These are phyloP conservation scores for Lypha dubia DNA, from an alignment of 2,888 invertebrate species.

Conservation along the genomic window DNA sequence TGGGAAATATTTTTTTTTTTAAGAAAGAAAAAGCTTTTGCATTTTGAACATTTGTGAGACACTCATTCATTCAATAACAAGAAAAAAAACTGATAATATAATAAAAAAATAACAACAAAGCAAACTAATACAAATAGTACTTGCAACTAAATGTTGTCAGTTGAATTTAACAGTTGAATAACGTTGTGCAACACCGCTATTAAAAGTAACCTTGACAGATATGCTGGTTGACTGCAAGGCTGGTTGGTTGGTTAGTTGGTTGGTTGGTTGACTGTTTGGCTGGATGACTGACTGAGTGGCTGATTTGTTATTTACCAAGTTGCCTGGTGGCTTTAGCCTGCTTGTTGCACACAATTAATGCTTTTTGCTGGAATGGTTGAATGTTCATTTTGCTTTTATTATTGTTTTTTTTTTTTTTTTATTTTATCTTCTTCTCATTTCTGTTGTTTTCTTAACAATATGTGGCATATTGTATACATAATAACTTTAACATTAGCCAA, in stretches of 20 bases:
- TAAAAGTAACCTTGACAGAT: slow-evolving; percentile 69
- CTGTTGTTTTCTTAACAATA: slow-evolving; percentile 42
- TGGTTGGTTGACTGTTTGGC: background rate
- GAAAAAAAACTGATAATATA: slow-evolving; percentile 1
- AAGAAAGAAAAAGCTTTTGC: background rate
- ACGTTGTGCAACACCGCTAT: slow-evolving; percentile 60
- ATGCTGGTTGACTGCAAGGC: slow-evolving; percentile 38
- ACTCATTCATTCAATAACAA: slow-evolving; percentile 18
- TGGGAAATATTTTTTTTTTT: slow-evolving; percentile 9
- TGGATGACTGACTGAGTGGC: slow-evolving; percentile 3
- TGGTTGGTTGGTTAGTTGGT: slow-evolving; percentile 8
- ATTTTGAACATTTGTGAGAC: slow-evolving; percentile 8
- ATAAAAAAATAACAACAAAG: slow-evolving; percentile 1
- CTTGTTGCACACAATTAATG: slow-evolving; percentile 8
- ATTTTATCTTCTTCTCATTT: background rate
- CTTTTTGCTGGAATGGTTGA: slow-evolving; percentile 50
- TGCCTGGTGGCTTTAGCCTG: slow-evolving; percentile 13
- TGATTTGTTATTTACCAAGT: slow-evolving; percentile 26
- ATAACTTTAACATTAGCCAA: slow-evolving; percentile 76
- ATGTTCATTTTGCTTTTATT: slow-evolving; percentile 39
- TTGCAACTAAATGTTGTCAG: slow-evolving; percentile 59
- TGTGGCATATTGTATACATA: slow-evolving; percentile 60
- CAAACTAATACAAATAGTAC: slow-evolving; percentile 40
- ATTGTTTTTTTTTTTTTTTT: slow-evolving; percentile 3
- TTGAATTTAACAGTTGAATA: slow-evolving; percentile 63